Evolutionary conservation across 2,113 vertebrate genomes (phyloP).

Genomic region (Limanda limanda): DNA sequence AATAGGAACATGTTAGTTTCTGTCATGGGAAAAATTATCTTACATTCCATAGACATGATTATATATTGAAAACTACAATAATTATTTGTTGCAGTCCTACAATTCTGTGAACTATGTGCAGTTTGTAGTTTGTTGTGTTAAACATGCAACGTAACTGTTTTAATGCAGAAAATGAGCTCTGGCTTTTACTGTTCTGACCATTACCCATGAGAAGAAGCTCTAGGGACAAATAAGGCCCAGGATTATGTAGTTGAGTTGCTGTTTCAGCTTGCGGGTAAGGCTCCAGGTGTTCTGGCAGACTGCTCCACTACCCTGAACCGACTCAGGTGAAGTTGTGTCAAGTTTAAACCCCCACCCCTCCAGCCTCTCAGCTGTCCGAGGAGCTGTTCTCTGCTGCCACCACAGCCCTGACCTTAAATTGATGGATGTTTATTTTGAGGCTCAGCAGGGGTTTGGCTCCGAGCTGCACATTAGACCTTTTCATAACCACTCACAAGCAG

Average conservation of each 20-base stretch:
- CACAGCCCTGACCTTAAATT: constrained; percentile 39
- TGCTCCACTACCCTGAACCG: not conserved
- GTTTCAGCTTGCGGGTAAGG: not conserved
- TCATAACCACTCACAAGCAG: constrained; percentile 29
- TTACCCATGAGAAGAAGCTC: too few relatives aligned
- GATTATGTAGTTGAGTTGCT: not conserved
- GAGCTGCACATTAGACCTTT: constrained; percentile 51
- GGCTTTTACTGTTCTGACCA: too few relatives aligned
- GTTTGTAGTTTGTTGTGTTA: too few relatives aligned
- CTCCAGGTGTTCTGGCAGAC: not conserved
- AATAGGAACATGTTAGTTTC: too few relatives aligned
- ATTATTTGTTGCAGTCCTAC: too few relatives aligned
- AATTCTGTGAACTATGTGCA: too few relatives aligned
- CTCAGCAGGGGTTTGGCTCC: constrained; percentile 47
- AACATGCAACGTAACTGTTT: too few relatives aligned
- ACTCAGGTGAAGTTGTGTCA: not conserved
- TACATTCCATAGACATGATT: too few relatives aligned
- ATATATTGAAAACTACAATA: too few relatives aligned
- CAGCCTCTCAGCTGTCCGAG: not conserved
- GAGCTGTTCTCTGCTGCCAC: constrained; percentile 24
- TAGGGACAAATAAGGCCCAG: not conserved
- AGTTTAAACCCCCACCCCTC: not conserved
- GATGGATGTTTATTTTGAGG: constrained; percentile 64
- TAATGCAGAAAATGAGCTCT: too few relatives aligned
- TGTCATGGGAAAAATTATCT: too few relatives aligned